phyloP scores from a whole-genome alignment of 2,113 vertebrate species.

The Myanophis thanlyinensis region DNA sequence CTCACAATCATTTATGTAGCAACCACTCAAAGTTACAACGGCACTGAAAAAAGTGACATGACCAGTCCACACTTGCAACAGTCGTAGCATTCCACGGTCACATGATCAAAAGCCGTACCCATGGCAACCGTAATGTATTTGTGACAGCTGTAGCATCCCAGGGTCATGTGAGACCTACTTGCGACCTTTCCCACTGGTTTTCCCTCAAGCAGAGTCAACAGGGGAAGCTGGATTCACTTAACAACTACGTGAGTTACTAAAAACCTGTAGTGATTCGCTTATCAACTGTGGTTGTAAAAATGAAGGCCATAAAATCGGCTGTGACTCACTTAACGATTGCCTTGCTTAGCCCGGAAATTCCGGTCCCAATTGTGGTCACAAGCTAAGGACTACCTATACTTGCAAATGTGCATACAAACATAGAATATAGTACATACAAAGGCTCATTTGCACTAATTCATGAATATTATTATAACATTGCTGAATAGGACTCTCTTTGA shows the following conservation, averaged over 20 bases:
- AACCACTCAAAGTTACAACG: no score
- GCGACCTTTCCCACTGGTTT: no score
- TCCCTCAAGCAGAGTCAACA: no score
- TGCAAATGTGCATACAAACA: not conserved
- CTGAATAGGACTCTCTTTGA: not conserved
- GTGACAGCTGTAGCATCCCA: no score
- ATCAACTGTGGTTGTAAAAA: not conserved
- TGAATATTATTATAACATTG: not conserved
- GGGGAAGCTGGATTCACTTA: not conserved
- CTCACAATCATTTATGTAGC: no score
- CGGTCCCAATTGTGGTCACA: not conserved
- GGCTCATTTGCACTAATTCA: not conserved
- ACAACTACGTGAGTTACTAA: not conserved
- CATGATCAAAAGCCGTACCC: no score
- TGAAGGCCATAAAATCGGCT: not conserved
- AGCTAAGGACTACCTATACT: not conserved
- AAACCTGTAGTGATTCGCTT: not conserved
- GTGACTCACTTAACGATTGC: not conserved
- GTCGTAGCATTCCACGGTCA: no score
- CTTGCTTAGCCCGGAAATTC: not conserved
- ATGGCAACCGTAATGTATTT: no score
- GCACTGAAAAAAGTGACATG: no score
- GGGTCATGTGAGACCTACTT: no score
- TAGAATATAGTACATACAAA: not conserved
- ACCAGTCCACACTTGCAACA: no score